Conservation (phyloP, 2,888 invertebrate genomes). For the Orchestes rusci region DNA sequence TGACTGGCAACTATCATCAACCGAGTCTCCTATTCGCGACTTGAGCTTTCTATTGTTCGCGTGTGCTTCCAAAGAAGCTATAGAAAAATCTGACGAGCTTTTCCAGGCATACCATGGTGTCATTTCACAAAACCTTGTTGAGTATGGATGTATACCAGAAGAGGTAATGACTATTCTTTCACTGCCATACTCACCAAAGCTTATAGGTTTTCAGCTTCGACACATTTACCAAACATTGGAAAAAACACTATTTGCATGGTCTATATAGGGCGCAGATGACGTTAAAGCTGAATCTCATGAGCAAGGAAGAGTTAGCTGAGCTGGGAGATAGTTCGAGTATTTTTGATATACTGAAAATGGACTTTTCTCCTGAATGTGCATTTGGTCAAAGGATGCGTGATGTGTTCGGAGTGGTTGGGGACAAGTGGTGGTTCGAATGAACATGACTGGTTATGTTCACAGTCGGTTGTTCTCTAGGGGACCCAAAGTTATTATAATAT, state of each 20-base stretch:
- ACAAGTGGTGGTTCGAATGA: no score
- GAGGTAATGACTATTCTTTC: constrained; percentile 9
- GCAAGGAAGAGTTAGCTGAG: background rate
- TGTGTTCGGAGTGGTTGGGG: constrained; percentile 2
- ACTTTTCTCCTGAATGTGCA: background rate
- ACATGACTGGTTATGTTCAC: no score
- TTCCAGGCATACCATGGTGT: constrained; percentile 28
- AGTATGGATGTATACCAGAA: constrained; percentile 28
- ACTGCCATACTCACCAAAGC: no score
- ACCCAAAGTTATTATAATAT: no score
- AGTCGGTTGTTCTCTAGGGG: no score
- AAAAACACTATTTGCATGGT: constrained; percentile 6
- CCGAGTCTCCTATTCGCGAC: constrained; percentile 29
- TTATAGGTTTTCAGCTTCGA: constrained; percentile 13
- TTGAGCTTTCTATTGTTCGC: constrained; percentile 29
- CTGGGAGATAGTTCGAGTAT: background rate
- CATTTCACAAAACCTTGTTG: constrained; percentile 22
- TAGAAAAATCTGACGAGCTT: constrained; percentile 26
- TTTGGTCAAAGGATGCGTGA: constrained; percentile 1
- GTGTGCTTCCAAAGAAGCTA: constrained; percentile 23
- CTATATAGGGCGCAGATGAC: constrained; percentile 6
- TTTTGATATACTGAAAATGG: constrained; percentile 5
- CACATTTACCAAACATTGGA: constrained; percentile 11
- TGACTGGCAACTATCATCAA: constrained; percentile 32
- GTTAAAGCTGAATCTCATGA: constrained; percentile 3